Evolutionary conservation across 2,888 invertebrate genomes (phyloP).

Genomic region (Nasonia oneida): DNA sequence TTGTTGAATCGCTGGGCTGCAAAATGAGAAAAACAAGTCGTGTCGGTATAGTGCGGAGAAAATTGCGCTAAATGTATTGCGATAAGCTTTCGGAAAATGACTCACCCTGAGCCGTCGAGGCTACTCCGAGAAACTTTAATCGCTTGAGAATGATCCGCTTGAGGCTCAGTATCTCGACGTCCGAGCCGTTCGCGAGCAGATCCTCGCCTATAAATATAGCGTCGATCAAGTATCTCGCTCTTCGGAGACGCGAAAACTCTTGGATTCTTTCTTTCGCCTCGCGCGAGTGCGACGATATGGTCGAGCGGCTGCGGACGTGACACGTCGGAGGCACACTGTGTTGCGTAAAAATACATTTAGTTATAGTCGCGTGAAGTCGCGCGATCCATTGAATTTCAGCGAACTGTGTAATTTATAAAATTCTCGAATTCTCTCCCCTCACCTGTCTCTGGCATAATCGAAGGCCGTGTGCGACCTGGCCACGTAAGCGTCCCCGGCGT

Average conservation of each 20-base stretch:
- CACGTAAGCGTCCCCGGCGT: slow-evolving; percentile 38
- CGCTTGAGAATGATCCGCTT: slow-evolving; percentile 84
- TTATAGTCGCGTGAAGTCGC: not conserved
- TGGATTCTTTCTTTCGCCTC: slow-evolving; percentile 74
- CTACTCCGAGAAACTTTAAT: slow-evolving; percentile 80
- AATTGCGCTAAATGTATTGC: not conserved
- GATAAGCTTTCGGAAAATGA: not conserved
- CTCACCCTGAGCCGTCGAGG: slow-evolving; percentile 55
- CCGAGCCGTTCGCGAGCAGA: slow-evolving; percentile 84
- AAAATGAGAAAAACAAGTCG: slow-evolving; percentile 29
- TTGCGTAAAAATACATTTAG: slow-evolving; percentile 38
- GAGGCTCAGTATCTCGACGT: slow-evolving; percentile 87
- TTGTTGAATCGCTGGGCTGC: slow-evolving; percentile 56
- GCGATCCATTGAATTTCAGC: not conserved
- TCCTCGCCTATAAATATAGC: slow-evolving; percentile 77
- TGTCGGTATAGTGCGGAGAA: not conserved
- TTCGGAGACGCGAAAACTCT: slow-evolving; percentile 72
- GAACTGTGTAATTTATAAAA: too few species aligned
- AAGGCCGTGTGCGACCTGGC: slow-evolving; percentile 59
- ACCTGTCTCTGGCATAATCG: slow-evolving; percentile 56
- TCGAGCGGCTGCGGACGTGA: slow-evolving; percentile 64
- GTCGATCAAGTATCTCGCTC: slow-evolving; percentile 73
- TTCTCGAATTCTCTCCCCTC: too few species aligned
- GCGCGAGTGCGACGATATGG: slow-evolving; percentile 69
- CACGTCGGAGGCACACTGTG: slow-evolving; percentile 52